These are phyloP conservation scores for Cecidostiba fungosa DNA, from an alignment of 2,888 invertebrate genomes.

Conservation along the genomic window DNA sequence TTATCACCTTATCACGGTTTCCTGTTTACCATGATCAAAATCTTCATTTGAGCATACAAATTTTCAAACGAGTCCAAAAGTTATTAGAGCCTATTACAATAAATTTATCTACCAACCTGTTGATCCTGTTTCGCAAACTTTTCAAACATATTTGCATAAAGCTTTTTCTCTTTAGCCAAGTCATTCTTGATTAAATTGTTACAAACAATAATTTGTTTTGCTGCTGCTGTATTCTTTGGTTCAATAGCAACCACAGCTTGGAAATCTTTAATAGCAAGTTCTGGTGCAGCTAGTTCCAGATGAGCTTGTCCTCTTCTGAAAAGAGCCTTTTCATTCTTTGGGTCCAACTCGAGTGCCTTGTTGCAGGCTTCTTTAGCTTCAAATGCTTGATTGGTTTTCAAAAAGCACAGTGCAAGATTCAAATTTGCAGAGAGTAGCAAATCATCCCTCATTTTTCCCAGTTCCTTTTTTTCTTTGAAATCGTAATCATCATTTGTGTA, in stretches of 20 bases:
- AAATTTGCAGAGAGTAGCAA: slow-evolving; percentile 87
- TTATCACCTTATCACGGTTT: slow-evolving; percentile 8
- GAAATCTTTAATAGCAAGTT: slow-evolving; percentile 90
- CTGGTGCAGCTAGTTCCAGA: slow-evolving; percentile 88
- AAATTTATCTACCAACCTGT: slow-evolving; percentile 79
- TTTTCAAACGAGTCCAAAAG: slow-evolving; percentile 15
- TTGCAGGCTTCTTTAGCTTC: slow-evolving; percentile 89
- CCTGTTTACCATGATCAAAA: slow-evolving; percentile 31
- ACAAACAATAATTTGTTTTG: slow-evolving; percentile 88
- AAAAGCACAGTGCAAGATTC: slow-evolving; percentile 91
- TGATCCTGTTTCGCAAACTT: slow-evolving; percentile 92
- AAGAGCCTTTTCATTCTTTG: slow-evolving; percentile 92
- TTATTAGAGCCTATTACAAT: background rate
- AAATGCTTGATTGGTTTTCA: slow-evolving; percentile 87
- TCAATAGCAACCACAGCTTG: slow-evolving; percentile 88
- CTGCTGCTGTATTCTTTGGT: slow-evolving; percentile 94
- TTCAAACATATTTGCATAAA: slow-evolving; percentile 97
- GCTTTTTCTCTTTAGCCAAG: slow-evolving; percentile 89
- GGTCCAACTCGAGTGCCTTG: slow-evolving; percentile 88
- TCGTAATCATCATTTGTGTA: slow-evolving; percentile 81
- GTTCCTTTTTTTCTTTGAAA: slow-evolving; percentile 66
- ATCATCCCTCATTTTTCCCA: slow-evolving; percentile 80
- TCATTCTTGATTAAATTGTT: slow-evolving; percentile 88
- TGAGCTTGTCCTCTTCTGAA: slow-evolving; percentile 94
- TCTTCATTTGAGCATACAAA: slow-evolving; percentile 33